These are phyloP conservation scores for Cerceris rybyensis DNA, from an alignment of 2,888 invertebrate genomes.

Conservation along the genomic window DNA sequence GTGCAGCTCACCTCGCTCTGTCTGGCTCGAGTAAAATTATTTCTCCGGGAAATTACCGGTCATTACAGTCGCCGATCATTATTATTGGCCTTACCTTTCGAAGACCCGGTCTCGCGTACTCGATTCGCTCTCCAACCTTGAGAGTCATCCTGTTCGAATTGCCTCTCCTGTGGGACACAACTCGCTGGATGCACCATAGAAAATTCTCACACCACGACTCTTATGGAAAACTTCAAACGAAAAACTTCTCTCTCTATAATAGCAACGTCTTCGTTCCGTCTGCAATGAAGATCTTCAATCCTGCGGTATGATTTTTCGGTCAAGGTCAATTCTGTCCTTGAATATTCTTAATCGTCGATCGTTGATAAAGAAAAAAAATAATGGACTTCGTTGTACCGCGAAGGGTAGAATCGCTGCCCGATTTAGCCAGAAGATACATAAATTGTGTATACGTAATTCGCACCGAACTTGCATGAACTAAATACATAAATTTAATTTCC, in stretches of 20 bases:
- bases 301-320: conserved; percentile 61
- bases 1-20: conserved; percentile 39
- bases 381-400: conserved; percentile 23
- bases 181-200: not conserved
- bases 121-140: conserved; percentile 60
- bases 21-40: conserved; percentile 54
- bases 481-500: conserved; percentile 55
- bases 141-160: conserved; percentile 51
- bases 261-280: conserved; percentile 17
- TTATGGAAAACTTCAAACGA: not conserved
- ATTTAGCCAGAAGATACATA: conserved; percentile 53
- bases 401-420: conserved; percentile 49
- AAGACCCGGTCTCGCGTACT: conserved; percentile 45
- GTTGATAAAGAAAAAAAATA: conserved; percentile 47
- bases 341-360: conserved; percentile 55
- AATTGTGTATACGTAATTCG: conserved; percentile 46
- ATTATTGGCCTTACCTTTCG: conserved; percentile 64
- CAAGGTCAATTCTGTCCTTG: conserved; percentile 58
- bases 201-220: not conserved
- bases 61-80: conserved; percentile 62
- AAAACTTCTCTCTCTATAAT: not conserved
- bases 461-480: conserved; percentile 51
- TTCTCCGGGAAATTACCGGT: conserved; percentile 62
- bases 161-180: conserved; percentile 29
- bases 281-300: conserved; percentile 49